Evolutionary conservation across 2,113 vertebrate species (phyloP).

Genomic region (Murina feae): DNA sequence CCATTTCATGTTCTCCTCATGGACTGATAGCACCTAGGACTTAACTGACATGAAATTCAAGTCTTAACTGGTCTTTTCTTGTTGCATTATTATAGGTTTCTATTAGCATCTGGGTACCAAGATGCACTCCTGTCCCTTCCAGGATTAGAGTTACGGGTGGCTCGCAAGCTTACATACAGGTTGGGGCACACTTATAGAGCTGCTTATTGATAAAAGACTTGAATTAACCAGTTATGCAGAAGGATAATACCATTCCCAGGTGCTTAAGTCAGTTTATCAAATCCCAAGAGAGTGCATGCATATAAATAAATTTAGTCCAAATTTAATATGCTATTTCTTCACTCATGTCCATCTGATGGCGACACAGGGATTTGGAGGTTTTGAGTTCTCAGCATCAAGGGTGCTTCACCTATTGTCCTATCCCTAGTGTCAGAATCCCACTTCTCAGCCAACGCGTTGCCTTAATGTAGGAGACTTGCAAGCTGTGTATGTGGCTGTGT

Average conservation of each 20-base stretch:
- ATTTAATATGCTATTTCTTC: background rate
- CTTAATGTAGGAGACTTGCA: background rate
- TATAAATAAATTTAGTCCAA: background rate
- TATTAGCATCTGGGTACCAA: background rate
- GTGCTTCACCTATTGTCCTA: background rate
- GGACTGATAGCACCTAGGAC: background rate
- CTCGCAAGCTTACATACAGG: background rate
- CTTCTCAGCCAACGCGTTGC: background rate
- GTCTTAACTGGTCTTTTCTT: background rate
- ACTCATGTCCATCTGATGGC: background rate
- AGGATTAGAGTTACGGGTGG: background rate
- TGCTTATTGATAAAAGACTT: constrained; percentile 9
- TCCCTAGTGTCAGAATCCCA: background rate
- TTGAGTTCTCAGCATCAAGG: background rate
- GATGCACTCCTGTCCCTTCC: background rate
- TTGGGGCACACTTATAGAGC: background rate
- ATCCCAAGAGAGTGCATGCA: background rate
- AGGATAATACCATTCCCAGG: background rate
- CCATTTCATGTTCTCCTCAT: background rate
- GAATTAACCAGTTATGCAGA: constrained; percentile 11
- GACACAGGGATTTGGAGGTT: background rate
- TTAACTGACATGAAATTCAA: background rate
- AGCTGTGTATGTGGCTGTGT: background rate
- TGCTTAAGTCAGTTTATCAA: constrained; percentile 27
- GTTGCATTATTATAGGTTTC: background rate